Conservation (phyloP, 2,113 vertebrate species). For the Tetraodon nigroviridis region DNA sequence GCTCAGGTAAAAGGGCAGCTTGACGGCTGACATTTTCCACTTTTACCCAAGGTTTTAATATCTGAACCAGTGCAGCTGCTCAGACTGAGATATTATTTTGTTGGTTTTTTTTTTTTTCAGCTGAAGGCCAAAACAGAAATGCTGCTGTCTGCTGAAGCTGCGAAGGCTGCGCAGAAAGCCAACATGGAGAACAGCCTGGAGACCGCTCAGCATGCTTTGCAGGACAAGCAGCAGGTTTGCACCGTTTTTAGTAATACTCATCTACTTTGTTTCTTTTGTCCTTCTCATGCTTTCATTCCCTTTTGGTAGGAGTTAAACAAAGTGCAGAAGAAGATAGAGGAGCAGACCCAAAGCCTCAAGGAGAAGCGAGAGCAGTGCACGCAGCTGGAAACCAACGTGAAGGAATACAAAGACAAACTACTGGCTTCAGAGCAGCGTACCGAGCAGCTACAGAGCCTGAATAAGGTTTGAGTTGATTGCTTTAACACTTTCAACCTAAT, state of each 20-base stretch:
- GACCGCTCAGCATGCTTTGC: slow-evolving; percentile 89
- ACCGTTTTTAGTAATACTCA: background rate
- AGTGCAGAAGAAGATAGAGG: slow-evolving; percentile 79
- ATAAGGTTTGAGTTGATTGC: slow-evolving; percentile 78
- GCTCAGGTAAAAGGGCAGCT: slow-evolving; percentile 78
- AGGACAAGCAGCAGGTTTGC: slow-evolving; percentile 94
- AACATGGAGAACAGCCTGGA: slow-evolving; percentile 95
- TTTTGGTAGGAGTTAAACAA: slow-evolving; percentile 86
- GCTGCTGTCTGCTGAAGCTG: slow-evolving; percentile 90
- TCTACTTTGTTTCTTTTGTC: background rate
- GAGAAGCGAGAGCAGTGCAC: slow-evolving; percentile 84
- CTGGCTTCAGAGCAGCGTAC: slow-evolving; percentile 83
- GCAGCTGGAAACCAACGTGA: slow-evolving; percentile 85
- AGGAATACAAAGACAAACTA: slow-evolving; percentile 86
- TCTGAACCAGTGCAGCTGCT: background rate
- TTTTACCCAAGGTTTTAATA: background rate
- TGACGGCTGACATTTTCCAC: background rate
- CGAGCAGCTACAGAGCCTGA: slow-evolving; percentile 82
- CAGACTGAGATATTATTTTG: no score
- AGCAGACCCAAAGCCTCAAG: slow-evolving; percentile 78
- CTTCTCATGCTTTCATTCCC: background rate
- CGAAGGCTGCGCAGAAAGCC: slow-evolving; percentile 89
- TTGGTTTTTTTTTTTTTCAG: slow-evolving; percentile 74
- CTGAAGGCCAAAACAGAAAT: slow-evolving; percentile 96
- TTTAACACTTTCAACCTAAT: background rate